Evolutionary conservation across 2,113 vertebrate genomes (phyloP), one percentile per base, ranked within the genome.

Genomic region (Bufo bufo): DNA sequence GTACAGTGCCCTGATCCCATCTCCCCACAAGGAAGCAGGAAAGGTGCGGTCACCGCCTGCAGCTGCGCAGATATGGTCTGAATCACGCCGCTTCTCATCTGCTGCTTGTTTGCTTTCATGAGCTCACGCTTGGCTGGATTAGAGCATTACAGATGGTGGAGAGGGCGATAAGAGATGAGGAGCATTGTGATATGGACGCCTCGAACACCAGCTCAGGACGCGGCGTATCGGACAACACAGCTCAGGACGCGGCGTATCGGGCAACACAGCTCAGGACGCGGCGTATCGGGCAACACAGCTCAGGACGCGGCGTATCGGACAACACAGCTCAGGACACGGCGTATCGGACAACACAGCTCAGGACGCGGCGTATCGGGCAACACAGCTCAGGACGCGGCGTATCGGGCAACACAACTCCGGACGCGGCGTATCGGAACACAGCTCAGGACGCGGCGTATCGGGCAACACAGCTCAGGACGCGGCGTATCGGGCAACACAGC

Each of bases 41-140:
- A 66, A 66, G 2, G 65, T 23, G 20, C 20, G 65, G 19, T 63
- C 61, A 19, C 4, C 4, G 17, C 45, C 52, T 19, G 56, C 56
- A 4, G 56, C 13, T 7, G 56, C 13, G 56, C 56, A 12, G 56
- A 10, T 14, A 13, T 14, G 3, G 13, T 13, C 75, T 17, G 56
- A 19, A 14, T 86, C 74, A 66, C 23, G 4, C 50, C 19, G 61
- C 7, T 45, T 16, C 50, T 43, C 49, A 17, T 19, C 75, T 82
- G 58, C 23, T 47, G 47, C 43, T 6, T 82, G 54, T 72, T 86
- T 86, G 63, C 1, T 78, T 81, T 19, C 63, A 17, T 47, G 61
- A 58, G 49, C 79, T 87, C 17, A 87, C 77, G 85, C 85, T 54
- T 81, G 77, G 50, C 17, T 59, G 49, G 9, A 71, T 56, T 58